phyloP scores from a whole-genome alignment of 2,797 vertebrate genomes.

The Paguma larvata region DNA sequence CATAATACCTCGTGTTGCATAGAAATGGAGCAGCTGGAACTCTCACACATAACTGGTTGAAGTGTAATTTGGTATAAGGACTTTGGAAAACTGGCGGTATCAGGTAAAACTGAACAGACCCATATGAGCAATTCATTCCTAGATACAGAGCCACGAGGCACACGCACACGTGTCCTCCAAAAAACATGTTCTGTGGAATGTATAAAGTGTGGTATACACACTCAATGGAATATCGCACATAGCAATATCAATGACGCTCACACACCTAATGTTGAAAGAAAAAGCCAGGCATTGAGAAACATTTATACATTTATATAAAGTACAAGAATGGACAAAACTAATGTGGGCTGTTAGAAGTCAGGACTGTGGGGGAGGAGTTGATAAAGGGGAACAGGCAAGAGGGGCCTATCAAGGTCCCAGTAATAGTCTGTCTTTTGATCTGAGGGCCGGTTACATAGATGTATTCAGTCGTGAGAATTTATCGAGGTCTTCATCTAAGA shows the following conservation, averaged over 20 bases:
- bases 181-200: too few species aligned
- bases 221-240: accelerated
- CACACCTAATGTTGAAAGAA: not conserved
- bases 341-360: not conserved
- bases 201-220: accelerated
- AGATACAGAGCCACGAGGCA: not conserved
- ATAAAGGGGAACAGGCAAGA: accelerated
- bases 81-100: not conserved
- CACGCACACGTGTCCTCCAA: accelerated
- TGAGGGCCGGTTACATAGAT: not conserved
- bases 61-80: not conserved
- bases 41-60: not conserved
- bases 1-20: not conserved
- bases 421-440: not conserved
- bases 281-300: not conserved
- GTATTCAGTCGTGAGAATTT: not conserved
- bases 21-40: not conserved
- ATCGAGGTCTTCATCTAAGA: not conserved
- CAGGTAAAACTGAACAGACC: accelerated
- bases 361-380: not conserved
- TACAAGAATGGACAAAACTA: not conserved
- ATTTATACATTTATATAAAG: not conserved
- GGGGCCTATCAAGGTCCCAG: not conserved
- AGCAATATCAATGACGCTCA: accelerated
- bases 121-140: accelerated